Evolutionary conservation across 92 coral and sea anemone genomes (phyloP), one percentile per base, ranked within the genome.

Genomic region (Umimayanthus chanpuru): DNA sequence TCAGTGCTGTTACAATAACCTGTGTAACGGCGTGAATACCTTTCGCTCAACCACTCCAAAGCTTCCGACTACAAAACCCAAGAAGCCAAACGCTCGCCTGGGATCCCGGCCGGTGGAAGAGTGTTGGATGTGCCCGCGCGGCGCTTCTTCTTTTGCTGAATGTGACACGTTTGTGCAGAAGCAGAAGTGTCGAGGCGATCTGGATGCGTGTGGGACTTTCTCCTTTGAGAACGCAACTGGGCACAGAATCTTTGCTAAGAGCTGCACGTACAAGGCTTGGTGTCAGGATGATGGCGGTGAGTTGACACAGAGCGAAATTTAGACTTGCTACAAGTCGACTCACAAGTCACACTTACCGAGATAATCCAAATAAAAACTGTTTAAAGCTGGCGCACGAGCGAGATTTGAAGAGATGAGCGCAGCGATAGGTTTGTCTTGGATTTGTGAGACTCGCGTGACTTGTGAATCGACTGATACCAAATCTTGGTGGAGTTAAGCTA

Each of bases 41-140:
- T 83, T 83, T 68, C 41, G 87, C 20, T 43, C 87, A 4, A 83
- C 87, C 9, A 83, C 77, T 0, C 44, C 87, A 1, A 41, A 23
- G 30, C 18, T 36, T 10, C 77, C 76, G 2, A 65, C 41, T 10
- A 82, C 86, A 14, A 40, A 61, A 61, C 68, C n/a, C 7, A 61
- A 7, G 6, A 61, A 21, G 68, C 68, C 68, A 61, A 14, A 61
- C n/a, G 21, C 68, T 4, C 68, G 68, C 26, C 1, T 14, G n/a
- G 68, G 23, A 73, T 29, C 9, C 18, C 75, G 15, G 15, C 77
- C 84, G 9, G 87, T 83, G 77, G 67, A 43, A 26, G 77, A 83
- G 61, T 83, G 87, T 21, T 83, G 87, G 87, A 83, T 83, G 87
- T 83, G 87, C 23, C 87, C 77, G 0, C 76, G 87, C 1, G 87